These are phyloP conservation scores for Bibio marci DNA, from an alignment of 2,888 invertebrate species.

Conservation along the genomic window DNA sequence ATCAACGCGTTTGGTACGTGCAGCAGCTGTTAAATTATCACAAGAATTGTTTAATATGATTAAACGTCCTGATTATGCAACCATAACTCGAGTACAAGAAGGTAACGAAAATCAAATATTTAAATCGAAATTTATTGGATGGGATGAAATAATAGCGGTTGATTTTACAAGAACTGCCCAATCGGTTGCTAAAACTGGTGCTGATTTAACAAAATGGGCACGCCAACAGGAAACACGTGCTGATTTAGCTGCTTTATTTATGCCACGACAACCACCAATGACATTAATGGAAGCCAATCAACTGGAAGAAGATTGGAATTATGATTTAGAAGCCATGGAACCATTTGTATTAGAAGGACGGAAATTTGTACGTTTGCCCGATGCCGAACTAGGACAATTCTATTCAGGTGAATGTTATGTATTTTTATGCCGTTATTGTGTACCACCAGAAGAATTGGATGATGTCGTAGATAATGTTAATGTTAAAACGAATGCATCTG, in stretches of 20 bases:
- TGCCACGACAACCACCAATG: conserved; percentile 85
- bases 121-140: conserved; percentile 90
- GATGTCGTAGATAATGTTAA: conserved; percentile 25
- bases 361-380: conserved; percentile 92
- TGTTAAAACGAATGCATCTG: not conserved
- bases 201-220: conserved; percentile 86
- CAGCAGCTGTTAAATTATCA: conserved; percentile 92
- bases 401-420: conserved; percentile 94
- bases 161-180: conserved; percentile 98
- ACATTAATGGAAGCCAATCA: conserved; percentile 66
- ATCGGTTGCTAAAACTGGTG: conserved; percentile 90
- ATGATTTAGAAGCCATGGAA: conserved; percentile 95
- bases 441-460: conserved; percentile 47
- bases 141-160: conserved; percentile 98
- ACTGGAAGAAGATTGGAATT: conserved; percentile 92
- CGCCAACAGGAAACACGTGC: conserved; percentile 77
- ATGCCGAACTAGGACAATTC: conserved; percentile 82
- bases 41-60: conserved; percentile 94
- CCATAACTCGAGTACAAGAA: conserved; percentile 80
- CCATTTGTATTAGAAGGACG: conserved; percentile 91
- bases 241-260: conserved; percentile 89
- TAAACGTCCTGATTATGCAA: conserved; percentile 67
- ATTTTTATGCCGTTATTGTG: conserved; percentile 91
- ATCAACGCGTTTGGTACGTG: conserved; percentile 84
- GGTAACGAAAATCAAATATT: conserved; percentile 87